These are phyloP conservation scores for Calypte anna DNA, from an alignment of 2,113 vertebrate genomes.

Conservation along the genomic window DNA sequence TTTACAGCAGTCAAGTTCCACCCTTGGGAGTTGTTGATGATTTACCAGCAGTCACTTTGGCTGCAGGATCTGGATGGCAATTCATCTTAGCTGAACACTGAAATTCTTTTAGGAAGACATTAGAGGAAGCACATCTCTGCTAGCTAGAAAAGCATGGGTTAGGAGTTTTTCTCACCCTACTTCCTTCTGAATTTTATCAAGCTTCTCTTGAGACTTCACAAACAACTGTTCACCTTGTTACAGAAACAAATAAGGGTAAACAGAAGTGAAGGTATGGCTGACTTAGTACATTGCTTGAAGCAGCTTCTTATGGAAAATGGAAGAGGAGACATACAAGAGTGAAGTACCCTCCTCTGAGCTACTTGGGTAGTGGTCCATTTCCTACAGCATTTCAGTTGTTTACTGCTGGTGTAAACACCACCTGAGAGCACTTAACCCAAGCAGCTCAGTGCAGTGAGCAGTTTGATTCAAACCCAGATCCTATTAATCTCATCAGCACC, in stretches of 20 bases:
- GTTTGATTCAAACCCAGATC: constrained; percentile 60
- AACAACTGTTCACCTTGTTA: neutral
- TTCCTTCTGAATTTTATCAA: neutral
- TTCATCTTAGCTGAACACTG: neutral
- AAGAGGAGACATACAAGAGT: neutral
- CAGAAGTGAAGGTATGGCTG: neutral
- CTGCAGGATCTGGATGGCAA: neutral
- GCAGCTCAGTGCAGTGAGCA: constrained; percentile 46
- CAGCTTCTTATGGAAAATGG: neutral
- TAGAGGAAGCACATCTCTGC: neutral
- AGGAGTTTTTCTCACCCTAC: neutral
- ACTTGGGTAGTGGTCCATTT: constrained; percentile 20
- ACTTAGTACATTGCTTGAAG: neutral
- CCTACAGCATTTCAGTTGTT: constrained; percentile 14
- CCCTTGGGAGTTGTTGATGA: neutral
- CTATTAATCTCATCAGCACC: constrained; percentile 69
- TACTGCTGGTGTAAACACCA: constrained; percentile 51
- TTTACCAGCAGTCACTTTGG: neutral
- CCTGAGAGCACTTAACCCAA: constrained; percentile 54
- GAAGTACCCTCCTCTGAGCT: neutral
- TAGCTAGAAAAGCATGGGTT: neutral
- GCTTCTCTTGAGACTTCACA: neutral
- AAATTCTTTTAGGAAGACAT: neutral
- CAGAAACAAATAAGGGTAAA: neutral
- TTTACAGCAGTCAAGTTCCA: neutral